Base-by-base conservation (phyloP, 2,888 invertebrate species). In the Scaptomyza caliginosa region DNA sequence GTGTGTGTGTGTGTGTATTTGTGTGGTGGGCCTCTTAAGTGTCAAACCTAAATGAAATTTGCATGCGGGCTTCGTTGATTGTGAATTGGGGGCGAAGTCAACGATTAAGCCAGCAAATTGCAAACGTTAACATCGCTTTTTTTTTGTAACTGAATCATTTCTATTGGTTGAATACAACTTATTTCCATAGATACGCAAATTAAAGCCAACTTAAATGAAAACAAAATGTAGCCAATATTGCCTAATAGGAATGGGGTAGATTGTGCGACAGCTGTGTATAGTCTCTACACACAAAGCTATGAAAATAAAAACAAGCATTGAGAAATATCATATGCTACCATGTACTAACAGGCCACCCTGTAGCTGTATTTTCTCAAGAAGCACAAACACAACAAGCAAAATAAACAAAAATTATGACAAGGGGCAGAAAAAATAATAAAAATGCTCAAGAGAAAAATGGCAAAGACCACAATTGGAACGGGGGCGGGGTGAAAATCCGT, bases 381-480 rank as follows among this genome's bases (percentile, higher is more conserved):
- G 54, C 74, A 75, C 65, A 75, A 71, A 55, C 67, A 67, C 67
- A 67, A 55, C 60, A 72, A 52, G 50, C 59, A 79, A 86, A 86
- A 79, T 86, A 83, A 71, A 76, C 77, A 86, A 86, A 83, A 81
- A 86, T 74, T 83, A 86, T 79, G 84, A 86, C 83, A 79, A 79
- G 63, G 76, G 45, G 74, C 73, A 65, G 63, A 36, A 60, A 30
- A 59, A 39, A 48, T 59, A 81, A 84, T 84, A 84, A 80, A 83
- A 86, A 69, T 63, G 38, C 67, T 64, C 13, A 69, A 59, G 76
- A 72, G 85, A 72, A 79, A 79, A 57, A 77, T 58, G 58, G 60
- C 65, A 67, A 39, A 48, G 39, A 65, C 78, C 62, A 59, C 74
- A 77, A 70, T 65, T 50, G 54, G 42, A 65, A 67, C 43, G 28